Conservation (phyloP, 2,888 invertebrate species). For the Mechanitis messenoides region DNA sequence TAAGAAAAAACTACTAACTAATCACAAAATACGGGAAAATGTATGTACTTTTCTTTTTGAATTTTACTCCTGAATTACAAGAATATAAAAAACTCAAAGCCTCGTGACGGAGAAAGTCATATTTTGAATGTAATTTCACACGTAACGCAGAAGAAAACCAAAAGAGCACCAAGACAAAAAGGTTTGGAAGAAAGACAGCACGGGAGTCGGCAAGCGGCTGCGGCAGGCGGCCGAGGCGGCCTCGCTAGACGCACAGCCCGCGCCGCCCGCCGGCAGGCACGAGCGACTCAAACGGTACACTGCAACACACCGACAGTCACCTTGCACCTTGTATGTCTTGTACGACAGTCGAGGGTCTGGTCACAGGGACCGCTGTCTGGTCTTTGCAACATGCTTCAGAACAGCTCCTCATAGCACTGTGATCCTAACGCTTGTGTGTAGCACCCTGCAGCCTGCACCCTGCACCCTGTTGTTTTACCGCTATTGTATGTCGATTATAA, state of each 20-base stretch:
- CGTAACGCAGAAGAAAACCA: constrained; percentile 63
- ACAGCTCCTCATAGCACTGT: too few relatives aligned
- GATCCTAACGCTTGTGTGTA: constrained; percentile 16
- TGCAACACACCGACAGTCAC: constrained; percentile 11
- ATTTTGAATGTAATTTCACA: background rate
- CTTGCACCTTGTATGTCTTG: background rate
- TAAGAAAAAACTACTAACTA: background rate
- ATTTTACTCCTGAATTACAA: constrained; percentile 15
- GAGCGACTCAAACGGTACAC: constrained; percentile 68
- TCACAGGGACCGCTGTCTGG: too few relatives aligned
- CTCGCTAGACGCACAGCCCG: constrained; percentile 44
- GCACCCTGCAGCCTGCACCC: background rate
- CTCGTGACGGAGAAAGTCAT: too few relatives aligned
- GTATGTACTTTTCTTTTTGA: constrained; percentile 17
- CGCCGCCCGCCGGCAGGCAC: constrained; percentile 46
- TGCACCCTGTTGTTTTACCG: background rate
- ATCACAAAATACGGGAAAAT: constrained; percentile 6
- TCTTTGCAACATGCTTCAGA: too few relatives aligned
- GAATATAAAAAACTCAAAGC: constrained; percentile 1
- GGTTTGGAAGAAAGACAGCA: constrained; percentile 58
- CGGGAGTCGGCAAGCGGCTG: constrained; percentile 57
- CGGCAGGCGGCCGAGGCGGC: constrained; percentile 60
- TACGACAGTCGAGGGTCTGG: too few relatives aligned
- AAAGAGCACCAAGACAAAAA: constrained; percentile 49
- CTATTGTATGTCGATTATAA: too few relatives aligned